These are phyloP conservation scores for Thaleichthys pacificus DNA, from an alignment of 2,797 vertebrate species.

Conservation along the genomic window DNA sequence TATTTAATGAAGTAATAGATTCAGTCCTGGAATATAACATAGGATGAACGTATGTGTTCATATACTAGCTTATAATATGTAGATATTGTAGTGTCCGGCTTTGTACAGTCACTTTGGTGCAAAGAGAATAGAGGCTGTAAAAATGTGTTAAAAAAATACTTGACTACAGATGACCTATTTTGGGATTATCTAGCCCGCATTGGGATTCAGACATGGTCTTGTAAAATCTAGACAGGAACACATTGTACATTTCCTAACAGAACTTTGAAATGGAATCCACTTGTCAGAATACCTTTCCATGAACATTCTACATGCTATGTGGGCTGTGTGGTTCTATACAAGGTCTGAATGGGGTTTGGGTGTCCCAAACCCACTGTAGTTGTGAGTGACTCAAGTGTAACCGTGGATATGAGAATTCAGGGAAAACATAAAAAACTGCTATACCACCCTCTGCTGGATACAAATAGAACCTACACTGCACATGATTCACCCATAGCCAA, in stretches of 20 bases:
- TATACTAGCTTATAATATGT: no score
- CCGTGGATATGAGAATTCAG: neutral
- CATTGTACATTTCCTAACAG: neutral
- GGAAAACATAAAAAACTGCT: constrained; percentile 22
- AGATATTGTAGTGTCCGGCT: no score
- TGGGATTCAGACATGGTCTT: no score
- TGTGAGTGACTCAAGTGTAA: neutral
- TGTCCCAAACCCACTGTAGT: neutral
- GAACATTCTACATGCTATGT: neutral
- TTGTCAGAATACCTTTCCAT: neutral
- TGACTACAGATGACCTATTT: no score
- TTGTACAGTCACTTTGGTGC: no score
- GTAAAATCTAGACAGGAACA: neutral
- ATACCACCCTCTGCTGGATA: constrained; percentile 65
- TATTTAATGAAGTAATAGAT: no score
- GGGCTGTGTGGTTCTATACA: neutral
- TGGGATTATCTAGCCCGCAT: no score
- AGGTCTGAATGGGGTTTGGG: neutral
- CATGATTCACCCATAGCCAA: neutral
- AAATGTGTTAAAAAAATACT: no score
- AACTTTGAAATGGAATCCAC: neutral
- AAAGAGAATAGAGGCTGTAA: no score
- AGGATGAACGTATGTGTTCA: no score
- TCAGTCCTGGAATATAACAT: no score
- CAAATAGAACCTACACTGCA: constrained; percentile 1